Base-by-base conservation (phyloP, 2,797 vertebrate species). In the Pantherophis vulpinus region DNA sequence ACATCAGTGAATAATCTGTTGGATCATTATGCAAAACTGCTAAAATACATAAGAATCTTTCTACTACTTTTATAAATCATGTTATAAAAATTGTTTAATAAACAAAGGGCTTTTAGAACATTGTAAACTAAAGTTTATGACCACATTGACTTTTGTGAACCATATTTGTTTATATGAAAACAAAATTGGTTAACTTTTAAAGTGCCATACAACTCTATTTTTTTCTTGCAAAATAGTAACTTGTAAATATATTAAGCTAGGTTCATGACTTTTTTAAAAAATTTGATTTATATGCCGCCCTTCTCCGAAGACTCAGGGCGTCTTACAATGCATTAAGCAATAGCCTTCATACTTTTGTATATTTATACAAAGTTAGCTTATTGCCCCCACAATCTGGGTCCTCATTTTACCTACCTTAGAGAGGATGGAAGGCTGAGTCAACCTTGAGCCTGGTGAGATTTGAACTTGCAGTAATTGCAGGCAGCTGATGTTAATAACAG, bases 51-150 rank as follows among this genome's bases (percentile, higher is more conserved):
- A 5, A 8, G 86, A 59, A 14, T 93, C 0, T 92, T n/a, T 54
- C 10, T 89, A n/a, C 79, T 89, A 89, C 5, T 93, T 93, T 93
- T 55, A 90, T 11, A 59, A 9, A 89, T 37, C 16, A 37, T 92
- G 0, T 27, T 86, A 3, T 0, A 16, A 0, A 1, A 87, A 13
- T 91, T 66, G 70, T 8, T 47, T 29, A 93, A 70, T 87, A 61
- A 83, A 86, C 20, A 12, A 83, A 83, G 4, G 9, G 70, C 10
- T 79, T 79, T 83, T 47, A 12, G 37, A 5, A 79, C 18, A 42
- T 79, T 79, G 37, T 18, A 79, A 79, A 79, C 18, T 42, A 42
- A 79, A 16, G 14, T 74, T 23, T 79, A 79, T 23, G 37, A 23
- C 23, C 70, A 23, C 32, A 23, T 42, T 79, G 9, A 9, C 37